These are phyloP conservation scores for Coregonus sp. DNA, from an alignment of 2,797 vertebrate species.

Conservation along the genomic window DNA sequence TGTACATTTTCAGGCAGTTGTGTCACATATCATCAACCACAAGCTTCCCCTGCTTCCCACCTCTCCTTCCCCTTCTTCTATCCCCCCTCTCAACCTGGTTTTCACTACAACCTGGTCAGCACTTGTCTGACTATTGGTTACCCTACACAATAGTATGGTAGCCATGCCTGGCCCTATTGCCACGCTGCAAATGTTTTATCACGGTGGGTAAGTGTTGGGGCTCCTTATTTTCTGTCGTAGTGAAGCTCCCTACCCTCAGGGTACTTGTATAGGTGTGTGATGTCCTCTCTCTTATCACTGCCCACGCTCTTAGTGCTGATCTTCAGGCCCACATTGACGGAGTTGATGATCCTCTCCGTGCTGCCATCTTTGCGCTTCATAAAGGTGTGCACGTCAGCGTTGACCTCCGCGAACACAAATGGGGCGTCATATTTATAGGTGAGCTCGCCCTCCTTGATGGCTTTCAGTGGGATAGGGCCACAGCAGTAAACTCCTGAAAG, in stretches of 20 bases:
- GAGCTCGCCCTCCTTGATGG: slow-evolving; percentile 89
- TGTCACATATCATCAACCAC: background rate
- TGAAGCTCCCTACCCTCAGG: slow-evolving; percentile 79
- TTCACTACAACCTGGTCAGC: too few species aligned
- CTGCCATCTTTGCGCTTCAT: slow-evolving; percentile 76
- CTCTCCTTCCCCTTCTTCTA: too few species aligned
- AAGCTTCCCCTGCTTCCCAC: too few species aligned
- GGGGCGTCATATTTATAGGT: slow-evolving; percentile 82
- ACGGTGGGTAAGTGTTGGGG: background rate
- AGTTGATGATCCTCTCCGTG: slow-evolving; percentile 57
- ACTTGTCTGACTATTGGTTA: too few species aligned
- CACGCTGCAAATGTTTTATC: background rate
- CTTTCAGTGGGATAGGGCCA: slow-evolving; percentile 86
- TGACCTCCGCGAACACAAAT: slow-evolving; percentile 94
- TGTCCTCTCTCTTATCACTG: slow-evolving; percentile 85
- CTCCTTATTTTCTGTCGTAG: background rate
- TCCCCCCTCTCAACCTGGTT: too few species aligned
- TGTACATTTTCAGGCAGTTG: background rate
- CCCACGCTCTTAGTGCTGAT: slow-evolving; percentile 94
- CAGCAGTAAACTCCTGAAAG: slow-evolving; percentile 87
- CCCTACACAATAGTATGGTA: too few species aligned
- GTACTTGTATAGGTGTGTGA: slow-evolving; percentile 93
- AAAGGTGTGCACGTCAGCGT: slow-evolving; percentile 82
- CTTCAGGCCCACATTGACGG: slow-evolving; percentile 77
- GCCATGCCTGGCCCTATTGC: background rate